phyloP scores from a whole-genome alignment of 2,888 invertebrate species.

The Epinotia brunnichana region DNA sequence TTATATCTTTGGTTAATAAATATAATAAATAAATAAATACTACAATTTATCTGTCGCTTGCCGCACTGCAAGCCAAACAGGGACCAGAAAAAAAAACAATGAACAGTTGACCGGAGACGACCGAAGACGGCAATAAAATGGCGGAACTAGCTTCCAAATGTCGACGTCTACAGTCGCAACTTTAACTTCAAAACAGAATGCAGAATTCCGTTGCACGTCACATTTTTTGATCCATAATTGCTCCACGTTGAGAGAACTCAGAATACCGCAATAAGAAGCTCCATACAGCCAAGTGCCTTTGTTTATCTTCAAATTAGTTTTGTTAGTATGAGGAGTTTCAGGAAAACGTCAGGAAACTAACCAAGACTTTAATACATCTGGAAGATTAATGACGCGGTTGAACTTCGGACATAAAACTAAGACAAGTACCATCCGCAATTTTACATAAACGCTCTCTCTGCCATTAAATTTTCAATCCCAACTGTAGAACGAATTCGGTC shows the following conservation, averaged over 20 bases:
- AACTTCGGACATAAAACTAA: conserved; percentile 43
- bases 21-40: no score
- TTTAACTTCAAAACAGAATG: conserved; percentile 11
- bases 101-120: background rate
- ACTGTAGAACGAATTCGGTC: conserved; percentile 37
- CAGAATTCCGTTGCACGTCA: background rate
- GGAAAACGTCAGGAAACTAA: conserved; percentile 22
- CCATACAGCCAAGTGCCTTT: background rate
- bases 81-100: no score
- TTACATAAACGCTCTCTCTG: conserved; percentile 42
- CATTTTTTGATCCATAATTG: background rate
- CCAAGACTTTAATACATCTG: conserved; percentile 28
- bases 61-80: no score
- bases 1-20: no score
- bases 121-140: conserved; percentile 18
- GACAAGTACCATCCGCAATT: conserved; percentile 43
- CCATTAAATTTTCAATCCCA: conserved; percentile 44
- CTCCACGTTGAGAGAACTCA: conserved; percentile 1
- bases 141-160: background rate
- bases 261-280: background rate
- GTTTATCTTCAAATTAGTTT: conserved; percentile 30
- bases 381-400: conserved; percentile 42
- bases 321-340: conserved; percentile 5
- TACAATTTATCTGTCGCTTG: no score
- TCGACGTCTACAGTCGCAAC: background rate